Evolutionary conservation across 2,113 vertebrate species (phyloP).

Genomic region (Chinchilla lanigera): DNA sequence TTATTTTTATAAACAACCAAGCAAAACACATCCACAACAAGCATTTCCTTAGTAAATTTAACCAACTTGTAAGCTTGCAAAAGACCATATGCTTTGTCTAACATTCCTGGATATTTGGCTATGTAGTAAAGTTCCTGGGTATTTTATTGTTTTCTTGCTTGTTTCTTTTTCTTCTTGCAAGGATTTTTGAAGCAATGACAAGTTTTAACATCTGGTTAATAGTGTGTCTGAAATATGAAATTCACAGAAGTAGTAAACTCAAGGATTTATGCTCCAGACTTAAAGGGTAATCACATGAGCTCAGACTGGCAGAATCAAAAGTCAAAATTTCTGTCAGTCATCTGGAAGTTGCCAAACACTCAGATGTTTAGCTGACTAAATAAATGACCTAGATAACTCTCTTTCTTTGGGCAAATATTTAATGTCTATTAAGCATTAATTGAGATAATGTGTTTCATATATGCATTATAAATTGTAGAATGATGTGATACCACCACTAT

Average conservation of each 20-base stretch:
- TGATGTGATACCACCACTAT: background rate
- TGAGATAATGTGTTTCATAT: slow-evolving; percentile 26
- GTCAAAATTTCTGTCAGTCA: background rate
- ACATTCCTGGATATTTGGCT: background rate
- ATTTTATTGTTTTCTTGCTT: background rate
- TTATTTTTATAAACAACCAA: slow-evolving; percentile 16
- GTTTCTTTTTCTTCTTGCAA: slow-evolving; percentile 12
- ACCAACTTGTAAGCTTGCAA: background rate
- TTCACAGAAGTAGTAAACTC: background rate
- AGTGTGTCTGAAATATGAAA: slow-evolving; percentile 23
- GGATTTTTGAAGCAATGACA: background rate
- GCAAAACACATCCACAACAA: background rate
- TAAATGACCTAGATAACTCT: background rate
- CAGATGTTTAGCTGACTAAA: background rate
- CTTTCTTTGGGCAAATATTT: slow-evolving; percentile 21
- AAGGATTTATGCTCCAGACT: background rate
- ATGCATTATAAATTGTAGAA: background rate
- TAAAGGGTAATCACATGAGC: background rate
- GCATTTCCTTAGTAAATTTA: background rate
- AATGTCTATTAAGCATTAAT: background rate
- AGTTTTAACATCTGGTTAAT: slow-evolving; percentile 2
- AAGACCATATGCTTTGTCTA: background rate
- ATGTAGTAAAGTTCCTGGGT: background rate
- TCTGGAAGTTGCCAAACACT: slow-evolving; percentile 1
- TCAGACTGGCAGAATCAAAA: background rate